Evolutionary conservation across 2,888 invertebrate genomes (phyloP), one percentile per base, ranked within the genome.

Genomic region (Mechanitis mazaeus): DNA sequence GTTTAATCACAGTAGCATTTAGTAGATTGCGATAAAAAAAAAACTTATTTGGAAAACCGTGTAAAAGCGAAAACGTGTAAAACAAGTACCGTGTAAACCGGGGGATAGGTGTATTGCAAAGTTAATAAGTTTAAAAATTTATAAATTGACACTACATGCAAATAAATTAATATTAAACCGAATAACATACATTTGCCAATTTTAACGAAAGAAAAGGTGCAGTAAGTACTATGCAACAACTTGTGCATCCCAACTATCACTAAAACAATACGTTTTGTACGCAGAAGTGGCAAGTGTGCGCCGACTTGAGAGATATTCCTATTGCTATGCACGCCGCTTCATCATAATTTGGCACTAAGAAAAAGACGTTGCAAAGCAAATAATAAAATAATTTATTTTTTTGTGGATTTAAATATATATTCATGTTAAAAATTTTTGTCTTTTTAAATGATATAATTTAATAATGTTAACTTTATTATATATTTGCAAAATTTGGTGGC

Each of bases 271-370:
- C 56, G 56, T 56, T 45, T 56, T 56, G 56, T 56, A 56, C n/a
- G 53, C 58, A 58, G 58, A 58, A 58, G 54, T 58, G 58, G 58
- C 58, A 58, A 53, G 54, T 58, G 58, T 58, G 58, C 58, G 58
- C 58, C 54, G 54, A 53, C 53, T 58, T 58, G 53, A 58, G 59
- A 59, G 45, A 59, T 59, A 59, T 59, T 59, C 59, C 54, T 59
- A 38, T 54, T 56, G 56, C 45, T 45, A 56, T 56, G 56, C 56
- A 56, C 56, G 45, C 45, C 56, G 56, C 56, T 56, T 56, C 46
- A 56, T 56, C 45, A 56, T 45, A 56, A 56, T 56, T 56, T 56
- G 56, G 56, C 56, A 56, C 45, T 56, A 56, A 56, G 45, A 56
- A 56, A 56, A 56, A 56, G 45, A 28, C 56, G 56, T 56, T 45